phyloP scores from a whole-genome alignment of 2,113 vertebrate species.

The Calonectris borealis region DNA sequence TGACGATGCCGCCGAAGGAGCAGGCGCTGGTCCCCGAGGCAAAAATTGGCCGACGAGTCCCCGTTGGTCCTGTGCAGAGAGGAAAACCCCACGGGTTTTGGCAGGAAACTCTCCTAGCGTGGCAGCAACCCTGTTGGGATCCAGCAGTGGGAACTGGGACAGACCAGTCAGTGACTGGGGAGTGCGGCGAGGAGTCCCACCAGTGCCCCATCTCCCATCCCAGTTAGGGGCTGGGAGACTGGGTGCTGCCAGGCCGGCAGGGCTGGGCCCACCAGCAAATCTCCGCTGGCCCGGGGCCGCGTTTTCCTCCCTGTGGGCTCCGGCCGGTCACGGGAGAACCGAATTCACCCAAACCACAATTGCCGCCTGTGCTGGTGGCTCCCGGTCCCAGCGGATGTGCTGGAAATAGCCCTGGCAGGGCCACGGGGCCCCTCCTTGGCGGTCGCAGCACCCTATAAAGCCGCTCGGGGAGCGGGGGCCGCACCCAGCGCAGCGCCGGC shows the following conservation, averaged over 20 bases:
- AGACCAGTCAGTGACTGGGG: background rate
- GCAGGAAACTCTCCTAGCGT: background rate
- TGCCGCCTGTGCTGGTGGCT: slow-evolving; percentile 21
- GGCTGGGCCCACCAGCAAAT: background rate
- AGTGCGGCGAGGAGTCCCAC: accelerated
- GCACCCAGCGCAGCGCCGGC: background rate
- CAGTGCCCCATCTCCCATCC: background rate
- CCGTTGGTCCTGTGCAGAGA: accelerated
- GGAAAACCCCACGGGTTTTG: background rate
- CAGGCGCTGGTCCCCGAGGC: accelerated
- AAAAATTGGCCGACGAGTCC: background rate
- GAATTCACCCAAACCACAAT: slow-evolving; percentile 55
- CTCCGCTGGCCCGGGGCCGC: background rate
- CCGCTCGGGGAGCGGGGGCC: accelerated
- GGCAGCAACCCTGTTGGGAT: background rate
- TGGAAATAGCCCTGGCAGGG: slow-evolving; percentile 45
- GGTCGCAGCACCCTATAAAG: slow-evolving; percentile 49
- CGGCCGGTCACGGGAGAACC: background rate
- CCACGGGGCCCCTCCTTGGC: background rate
- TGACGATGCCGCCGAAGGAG: accelerated
- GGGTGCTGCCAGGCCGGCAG: background rate
- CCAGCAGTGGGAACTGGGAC: background rate
- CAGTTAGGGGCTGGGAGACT: too few species aligned
- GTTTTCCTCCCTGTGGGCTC: background rate
- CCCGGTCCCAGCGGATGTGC: slow-evolving; percentile 7